A percentile compares a stretch with the other conserved stretches of the same genome.
Conservation (phyloP, 1,140 invertebrate species). For the Eciton burchellii region DNA sequence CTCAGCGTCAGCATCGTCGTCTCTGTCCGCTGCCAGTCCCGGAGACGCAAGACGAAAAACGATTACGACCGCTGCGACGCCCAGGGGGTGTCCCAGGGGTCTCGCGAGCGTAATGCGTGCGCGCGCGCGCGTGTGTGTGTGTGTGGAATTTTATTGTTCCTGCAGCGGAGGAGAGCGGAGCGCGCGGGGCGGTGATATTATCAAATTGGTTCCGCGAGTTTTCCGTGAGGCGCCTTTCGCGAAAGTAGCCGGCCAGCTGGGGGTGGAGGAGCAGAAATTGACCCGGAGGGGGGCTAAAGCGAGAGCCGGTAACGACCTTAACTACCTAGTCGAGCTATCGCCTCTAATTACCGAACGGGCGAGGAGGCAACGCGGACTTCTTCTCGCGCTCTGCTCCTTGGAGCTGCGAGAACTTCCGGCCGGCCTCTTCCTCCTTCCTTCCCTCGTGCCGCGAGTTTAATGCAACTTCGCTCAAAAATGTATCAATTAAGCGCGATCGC, state of each 20-base stretch:
- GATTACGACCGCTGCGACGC: constrained; percentile 30
- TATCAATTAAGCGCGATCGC: not conserved
- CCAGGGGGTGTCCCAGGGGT: constrained; percentile 37
- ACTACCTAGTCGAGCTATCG: constrained; percentile 66
- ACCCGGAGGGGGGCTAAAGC: constrained; percentile 50
- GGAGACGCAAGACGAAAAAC: constrained; percentile 32
- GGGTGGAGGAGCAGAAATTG: constrained; percentile 60
- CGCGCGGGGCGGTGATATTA: constrained; percentile 55
- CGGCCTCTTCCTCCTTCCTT: too few relatives aligned
- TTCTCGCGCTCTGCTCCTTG: constrained; percentile 18
- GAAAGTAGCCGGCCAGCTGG: constrained; percentile 10
- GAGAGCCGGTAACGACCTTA: constrained; percentile 62
- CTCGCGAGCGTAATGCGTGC: not conserved
- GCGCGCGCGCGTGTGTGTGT: not conserved
- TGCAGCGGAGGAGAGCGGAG: constrained; percentile 1
- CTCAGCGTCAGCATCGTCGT: constrained; percentile 26
- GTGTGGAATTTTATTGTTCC: constrained; percentile 49
- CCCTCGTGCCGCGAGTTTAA: constrained; percentile 4
- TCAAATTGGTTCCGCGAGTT: constrained; percentile 66
- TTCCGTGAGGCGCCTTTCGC: constrained; percentile 27
- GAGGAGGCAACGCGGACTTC: constrained; percentile 17
- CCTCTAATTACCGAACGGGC: constrained; percentile 47
- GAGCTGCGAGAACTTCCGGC: constrained; percentile 13
- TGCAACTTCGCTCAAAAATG: not conserved
- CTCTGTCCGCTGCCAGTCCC: constrained; percentile 18